Conservation (phyloP, 2,888 invertebrate species). For the Idaea straminata region DNA sequence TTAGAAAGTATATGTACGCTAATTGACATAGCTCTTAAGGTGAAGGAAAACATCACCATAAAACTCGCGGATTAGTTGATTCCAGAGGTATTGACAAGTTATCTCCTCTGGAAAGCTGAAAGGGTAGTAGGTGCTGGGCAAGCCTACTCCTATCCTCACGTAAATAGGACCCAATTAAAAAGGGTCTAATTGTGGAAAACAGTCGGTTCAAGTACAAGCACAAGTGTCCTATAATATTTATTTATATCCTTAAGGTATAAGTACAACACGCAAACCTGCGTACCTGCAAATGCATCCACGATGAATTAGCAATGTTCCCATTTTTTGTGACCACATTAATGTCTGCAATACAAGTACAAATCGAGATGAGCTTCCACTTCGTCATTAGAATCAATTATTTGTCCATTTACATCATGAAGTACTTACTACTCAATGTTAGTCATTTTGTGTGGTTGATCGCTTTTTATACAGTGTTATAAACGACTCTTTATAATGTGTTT, state of each 20-base stretch:
- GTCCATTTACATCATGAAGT: conserved; percentile 25
- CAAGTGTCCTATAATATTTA: too few relatives aligned
- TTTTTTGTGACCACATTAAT: conserved; percentile 29
- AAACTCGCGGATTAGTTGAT: too few relatives aligned
- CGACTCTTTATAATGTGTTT: background rate
- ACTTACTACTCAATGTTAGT: conserved; percentile 18
- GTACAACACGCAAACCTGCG: background rate
- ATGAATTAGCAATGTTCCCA: conserved; percentile 26
- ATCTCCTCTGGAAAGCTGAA: too few relatives aligned
- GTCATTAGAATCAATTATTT: conserved; percentile 36
- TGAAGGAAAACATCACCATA: too few relatives aligned
- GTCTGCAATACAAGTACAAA: conserved; percentile 25
- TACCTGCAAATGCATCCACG: conserved; percentile 1
- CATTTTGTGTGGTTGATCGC: conserved; percentile 22
- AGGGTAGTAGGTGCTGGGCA: too few relatives aligned
- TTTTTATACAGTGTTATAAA: conserved; percentile 20
- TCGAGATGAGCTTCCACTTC: conserved; percentile 23
- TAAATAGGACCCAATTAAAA: too few relatives aligned
- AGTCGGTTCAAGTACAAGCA: too few relatives aligned
- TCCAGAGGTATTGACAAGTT: too few relatives aligned
- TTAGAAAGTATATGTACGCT: too few relatives aligned
- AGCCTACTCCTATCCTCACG: too few relatives aligned
- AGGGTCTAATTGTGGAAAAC: too few relatives aligned
- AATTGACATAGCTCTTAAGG: too few relatives aligned
- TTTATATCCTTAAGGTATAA: background rate